These are phyloP conservation scores for Drosophila ezoana DNA, from an alignment of 2,888 invertebrate species.

Conservation along the genomic window DNA sequence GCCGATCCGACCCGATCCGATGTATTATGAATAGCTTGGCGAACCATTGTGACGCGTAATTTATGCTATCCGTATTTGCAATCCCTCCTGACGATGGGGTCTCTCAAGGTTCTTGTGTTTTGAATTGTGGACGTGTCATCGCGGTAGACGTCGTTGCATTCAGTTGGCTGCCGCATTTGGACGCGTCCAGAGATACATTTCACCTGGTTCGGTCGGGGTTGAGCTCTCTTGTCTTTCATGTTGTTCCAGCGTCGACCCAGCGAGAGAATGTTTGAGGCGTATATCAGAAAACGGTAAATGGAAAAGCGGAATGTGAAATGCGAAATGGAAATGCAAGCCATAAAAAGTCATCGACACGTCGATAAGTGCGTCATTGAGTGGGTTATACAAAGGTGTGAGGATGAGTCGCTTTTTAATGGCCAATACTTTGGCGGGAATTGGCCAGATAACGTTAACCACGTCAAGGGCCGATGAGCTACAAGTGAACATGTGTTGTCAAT, in stretches of 20 bases:
- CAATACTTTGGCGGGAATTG: slow-evolving; percentile 24
- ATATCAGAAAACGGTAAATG: slow-evolving; percentile 79
- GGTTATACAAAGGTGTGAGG: slow-evolving; percentile 22
- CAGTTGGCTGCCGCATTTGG: slow-evolving; percentile 59
- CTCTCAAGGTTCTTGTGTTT: slow-evolving; percentile 9
- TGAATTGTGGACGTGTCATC: slow-evolving; percentile 28
- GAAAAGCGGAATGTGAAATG: slow-evolving; percentile 12
- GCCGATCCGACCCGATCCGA: slow-evolving; percentile 57
- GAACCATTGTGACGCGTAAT: slow-evolving; percentile 60
- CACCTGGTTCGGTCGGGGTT: slow-evolving; percentile 24
- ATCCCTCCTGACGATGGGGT: slow-evolving; percentile 21
- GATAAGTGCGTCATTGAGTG: slow-evolving; percentile 39
- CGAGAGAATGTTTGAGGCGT: slow-evolving; percentile 79
- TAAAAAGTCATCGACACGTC: slow-evolving; percentile 28
- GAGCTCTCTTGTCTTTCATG: slow-evolving; percentile 49
- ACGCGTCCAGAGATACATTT: slow-evolving; percentile 54
- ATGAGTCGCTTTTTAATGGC: slow-evolving; percentile 32
- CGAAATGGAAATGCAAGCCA: slow-evolving; percentile 33
- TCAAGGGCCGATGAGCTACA: slow-evolving; percentile 6
- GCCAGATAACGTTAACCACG: slow-evolving; percentile 35
- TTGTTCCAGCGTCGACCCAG: slow-evolving; percentile 64
- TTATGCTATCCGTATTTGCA: slow-evolving; percentile 57
- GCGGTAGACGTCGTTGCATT: slow-evolving; percentile 54
- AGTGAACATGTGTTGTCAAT: background rate
- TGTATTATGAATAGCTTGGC: slow-evolving; percentile 61